These are phyloP conservation scores for Diadegma fenestrale DNA, from an alignment of 2,888 invertebrate genomes.

Conservation along the genomic window DNA sequence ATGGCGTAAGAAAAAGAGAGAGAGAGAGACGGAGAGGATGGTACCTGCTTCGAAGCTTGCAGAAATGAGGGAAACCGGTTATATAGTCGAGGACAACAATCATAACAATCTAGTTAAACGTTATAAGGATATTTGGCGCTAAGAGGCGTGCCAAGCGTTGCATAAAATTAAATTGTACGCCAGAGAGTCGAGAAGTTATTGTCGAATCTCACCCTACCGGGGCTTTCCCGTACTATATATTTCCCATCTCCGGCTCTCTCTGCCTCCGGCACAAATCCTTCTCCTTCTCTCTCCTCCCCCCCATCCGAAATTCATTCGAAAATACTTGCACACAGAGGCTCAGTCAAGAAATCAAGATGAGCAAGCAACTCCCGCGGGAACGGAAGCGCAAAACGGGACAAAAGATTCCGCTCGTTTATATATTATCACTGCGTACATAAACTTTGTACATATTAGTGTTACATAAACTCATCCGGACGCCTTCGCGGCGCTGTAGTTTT, in stretches of 20 bases:
- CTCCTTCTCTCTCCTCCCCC: slow-evolving; percentile 56
- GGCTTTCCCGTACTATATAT: slow-evolving; percentile 62
- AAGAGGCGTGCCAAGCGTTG: slow-evolving; percentile 85
- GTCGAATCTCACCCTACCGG: slow-evolving; percentile 80
- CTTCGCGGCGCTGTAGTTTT: neutral
- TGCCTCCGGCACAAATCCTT: slow-evolving; percentile 56
- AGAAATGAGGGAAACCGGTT: slow-evolving; percentile 62
- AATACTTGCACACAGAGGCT: slow-evolving; percentile 58
- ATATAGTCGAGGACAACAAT: slow-evolving; percentile 80
- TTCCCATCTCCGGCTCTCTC: slow-evolving; percentile 57
- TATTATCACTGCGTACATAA: slow-evolving; percentile 4
- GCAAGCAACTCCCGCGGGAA: slow-evolving; percentile 44
- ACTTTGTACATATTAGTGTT: slow-evolving; percentile 7
- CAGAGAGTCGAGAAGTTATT: slow-evolving; percentile 84
- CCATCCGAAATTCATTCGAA: slow-evolving; percentile 65
- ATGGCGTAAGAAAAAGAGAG: slow-evolving; percentile 33
- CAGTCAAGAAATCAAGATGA: slow-evolving; percentile 60
- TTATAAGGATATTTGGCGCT: slow-evolving; percentile 84
- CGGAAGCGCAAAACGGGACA: slow-evolving; percentile 50
- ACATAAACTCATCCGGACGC: neutral
- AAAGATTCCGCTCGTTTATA: slow-evolving; percentile 10
- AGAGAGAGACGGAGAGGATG: slow-evolving; percentile 50
- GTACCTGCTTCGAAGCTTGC: slow-evolving; percentile 47
- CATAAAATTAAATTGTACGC: slow-evolving; percentile 85
- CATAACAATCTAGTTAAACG: slow-evolving; percentile 85